A percentile compares a stretch with the other conserved stretches of the same genome.
These are phyloP conservation scores for Dexiosoma caninum DNA, from an alignment of 2,888 invertebrate genomes.

Conservation along the genomic window DNA sequence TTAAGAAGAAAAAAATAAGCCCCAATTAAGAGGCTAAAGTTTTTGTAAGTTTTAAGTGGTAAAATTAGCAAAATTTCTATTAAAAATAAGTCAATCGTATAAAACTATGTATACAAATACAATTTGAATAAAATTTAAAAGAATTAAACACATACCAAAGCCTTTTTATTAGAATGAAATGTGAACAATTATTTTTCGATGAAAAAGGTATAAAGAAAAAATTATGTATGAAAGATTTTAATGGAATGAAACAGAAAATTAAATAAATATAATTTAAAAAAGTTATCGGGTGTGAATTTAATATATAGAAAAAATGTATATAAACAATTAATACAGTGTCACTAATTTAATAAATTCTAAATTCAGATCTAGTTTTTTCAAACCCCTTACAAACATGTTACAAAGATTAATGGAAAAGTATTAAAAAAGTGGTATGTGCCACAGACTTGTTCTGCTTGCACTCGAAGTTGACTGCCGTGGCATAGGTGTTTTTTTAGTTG, in stretches of 20 bases:
- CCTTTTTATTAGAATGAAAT: constrained; percentile 39
- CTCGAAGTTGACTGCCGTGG: constrained; percentile 3
- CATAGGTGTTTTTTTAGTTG: constrained; percentile 42
- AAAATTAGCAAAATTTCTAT: constrained; percentile 31
- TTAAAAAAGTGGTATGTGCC: not conserved
- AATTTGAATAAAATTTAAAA: constrained; percentile 18
- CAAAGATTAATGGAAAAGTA: not conserved
- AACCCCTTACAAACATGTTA: not conserved
- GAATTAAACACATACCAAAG: not conserved
- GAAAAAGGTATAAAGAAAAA: constrained; percentile 55
- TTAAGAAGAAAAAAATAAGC: constrained; percentile 57
- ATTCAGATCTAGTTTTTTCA: not conserved
- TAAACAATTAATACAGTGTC: not conserved
- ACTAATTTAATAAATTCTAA: not conserved
- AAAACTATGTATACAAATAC: not conserved
- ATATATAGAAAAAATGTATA: constrained; percentile 23
- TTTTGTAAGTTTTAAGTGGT: constrained; percentile 65
- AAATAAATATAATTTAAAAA: constrained; percentile 51
- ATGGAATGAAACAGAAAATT: constrained; percentile 52
- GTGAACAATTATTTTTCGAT: constrained; percentile 49
- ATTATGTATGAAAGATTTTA: too few relatives aligned
- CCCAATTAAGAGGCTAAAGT: constrained; percentile 54
- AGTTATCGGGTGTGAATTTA: constrained; percentile 20
- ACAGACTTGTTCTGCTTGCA: constrained; percentile 8
- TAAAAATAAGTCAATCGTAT: constrained; percentile 40